Percentiles rank a stretch among this genome's conserved stretches.
phyloP scores from a whole-genome alignment of 2,888 invertebrate species.

The Watsonalla binaria region DNA sequence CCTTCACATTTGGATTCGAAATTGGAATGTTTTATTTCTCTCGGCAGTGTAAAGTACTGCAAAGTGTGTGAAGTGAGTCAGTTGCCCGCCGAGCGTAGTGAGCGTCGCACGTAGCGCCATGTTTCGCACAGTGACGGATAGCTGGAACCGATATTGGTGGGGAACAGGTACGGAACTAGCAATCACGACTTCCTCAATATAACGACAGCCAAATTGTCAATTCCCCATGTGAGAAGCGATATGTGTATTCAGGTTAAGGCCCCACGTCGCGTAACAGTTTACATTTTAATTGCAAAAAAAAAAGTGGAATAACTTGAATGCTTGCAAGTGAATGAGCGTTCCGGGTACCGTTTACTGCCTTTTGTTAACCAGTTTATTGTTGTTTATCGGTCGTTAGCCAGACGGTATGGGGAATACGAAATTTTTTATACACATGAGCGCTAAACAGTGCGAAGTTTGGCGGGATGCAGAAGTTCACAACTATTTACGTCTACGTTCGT shows the following conservation, averaged over 20 bases:
- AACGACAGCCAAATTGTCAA: slow-evolving; percentile 31
- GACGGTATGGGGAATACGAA: background rate
- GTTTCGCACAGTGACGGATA: slow-evolving; percentile 68
- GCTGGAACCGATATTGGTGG: slow-evolving; percentile 75
- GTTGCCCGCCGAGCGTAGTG: slow-evolving; percentile 62
- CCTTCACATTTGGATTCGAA: slow-evolving; percentile 16
- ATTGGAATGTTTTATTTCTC: slow-evolving; percentile 32
- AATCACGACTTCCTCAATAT: slow-evolving; percentile 62
- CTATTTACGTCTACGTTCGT: slow-evolving; percentile 65
- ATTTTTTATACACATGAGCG: slow-evolving; percentile 14
- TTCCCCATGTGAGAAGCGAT: slow-evolving; percentile 25
- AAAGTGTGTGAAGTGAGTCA: slow-evolving; percentile 30
- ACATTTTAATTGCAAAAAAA: slow-evolving; percentile 1
- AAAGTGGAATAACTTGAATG: background rate
- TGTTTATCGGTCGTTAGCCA: no score
- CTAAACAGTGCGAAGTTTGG: slow-evolving; percentile 39
- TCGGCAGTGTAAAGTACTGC: slow-evolving; percentile 15
- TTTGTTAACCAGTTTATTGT: background rate
- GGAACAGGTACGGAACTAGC: slow-evolving; percentile 72
- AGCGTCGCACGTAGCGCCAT: slow-evolving; percentile 61
- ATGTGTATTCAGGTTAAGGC: slow-evolving; percentile 3
- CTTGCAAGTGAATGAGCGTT: background rate
- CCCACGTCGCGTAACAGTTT: background rate
- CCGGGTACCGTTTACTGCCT: background rate
- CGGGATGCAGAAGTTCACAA: slow-evolving; percentile 47